A percentile compares a stretch with the other conserved stretches of the same genome.
These are phyloP conservation scores for Chrysina gloriosa DNA, from an alignment of 2,888 invertebrate species.

Conservation along the genomic window DNA sequence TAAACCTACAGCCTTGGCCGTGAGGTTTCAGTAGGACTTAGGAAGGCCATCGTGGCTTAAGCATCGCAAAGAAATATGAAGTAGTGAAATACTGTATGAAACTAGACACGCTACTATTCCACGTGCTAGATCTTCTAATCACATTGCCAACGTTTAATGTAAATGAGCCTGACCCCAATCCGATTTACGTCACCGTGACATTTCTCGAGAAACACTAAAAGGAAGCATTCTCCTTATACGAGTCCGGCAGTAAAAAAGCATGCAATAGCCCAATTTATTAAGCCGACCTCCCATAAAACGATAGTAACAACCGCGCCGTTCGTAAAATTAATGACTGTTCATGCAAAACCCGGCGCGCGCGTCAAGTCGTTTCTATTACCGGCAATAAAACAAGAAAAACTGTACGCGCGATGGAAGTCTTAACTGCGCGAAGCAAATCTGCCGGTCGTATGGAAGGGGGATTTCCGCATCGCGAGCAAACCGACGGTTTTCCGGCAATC, in stretches of 20 bases:
- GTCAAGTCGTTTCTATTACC: not conserved
- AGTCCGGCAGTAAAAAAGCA: not conserved
- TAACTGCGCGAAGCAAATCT: not conserved
- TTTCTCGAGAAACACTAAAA: not conserved
- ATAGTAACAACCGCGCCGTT: not conserved
- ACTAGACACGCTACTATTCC: no score
- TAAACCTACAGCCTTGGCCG: no score
- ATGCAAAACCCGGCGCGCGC: not conserved
- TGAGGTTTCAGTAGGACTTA: no score
- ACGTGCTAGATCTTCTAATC: no score
- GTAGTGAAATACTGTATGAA: no score
- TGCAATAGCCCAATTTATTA: constrained; percentile 18
- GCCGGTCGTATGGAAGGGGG: not conserved
- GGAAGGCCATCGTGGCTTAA: no score
- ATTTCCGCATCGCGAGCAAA: not conserved
- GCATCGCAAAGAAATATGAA: no score
- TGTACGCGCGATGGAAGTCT: not conserved
- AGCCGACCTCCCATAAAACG: not conserved
- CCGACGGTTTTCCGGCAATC: not conserved
- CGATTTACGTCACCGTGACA: not conserved
- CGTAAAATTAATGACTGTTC: not conserved
- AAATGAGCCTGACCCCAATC: no score
- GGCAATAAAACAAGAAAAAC: not conserved
- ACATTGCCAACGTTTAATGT: no score
- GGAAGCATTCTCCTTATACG: not conserved